phyloP scores from a whole-genome alignment of 2,797 vertebrate genomes.

The Xenopus petersii region DNA sequence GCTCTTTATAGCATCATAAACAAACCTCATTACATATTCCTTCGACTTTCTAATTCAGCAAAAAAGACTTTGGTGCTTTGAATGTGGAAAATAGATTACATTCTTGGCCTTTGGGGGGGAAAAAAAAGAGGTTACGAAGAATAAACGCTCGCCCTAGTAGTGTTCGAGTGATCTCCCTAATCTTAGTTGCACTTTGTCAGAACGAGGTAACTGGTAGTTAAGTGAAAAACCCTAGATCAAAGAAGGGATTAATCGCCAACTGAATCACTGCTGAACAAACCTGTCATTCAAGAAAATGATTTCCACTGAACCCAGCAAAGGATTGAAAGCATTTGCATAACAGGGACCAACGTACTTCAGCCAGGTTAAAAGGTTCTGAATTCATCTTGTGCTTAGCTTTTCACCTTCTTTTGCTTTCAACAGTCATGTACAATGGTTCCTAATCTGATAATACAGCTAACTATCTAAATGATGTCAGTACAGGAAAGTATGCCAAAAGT shows the following conservation, averaged over 20 bases:
- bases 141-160: slow-evolving; percentile 66
- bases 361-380: slow-evolving; percentile 82
- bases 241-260: slow-evolving; percentile 80
- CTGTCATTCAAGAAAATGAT: slow-evolving; percentile 85
- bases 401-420: slow-evolving; percentile 73
- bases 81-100: slow-evolving; percentile 70
- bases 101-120: slow-evolving; percentile 66
- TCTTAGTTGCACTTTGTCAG: slow-evolving; percentile 80
- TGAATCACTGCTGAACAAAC: slow-evolving; percentile 80
- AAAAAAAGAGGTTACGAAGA: slow-evolving; percentile 63
- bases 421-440: slow-evolving; percentile 68
- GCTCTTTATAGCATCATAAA: slow-evolving; percentile 51
- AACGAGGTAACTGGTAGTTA: slow-evolving; percentile 81
- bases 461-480: slow-evolving; percentile 76
- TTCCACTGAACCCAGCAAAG: slow-evolving; percentile 80
- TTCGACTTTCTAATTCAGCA: slow-evolving; percentile 73
- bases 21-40: slow-evolving; percentile 65
- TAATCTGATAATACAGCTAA: slow-evolving; percentile 79
- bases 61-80: slow-evolving; percentile 70
- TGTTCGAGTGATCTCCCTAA: slow-evolving; percentile 73
- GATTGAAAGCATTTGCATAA: slow-evolving; percentile 81
- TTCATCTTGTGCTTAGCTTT: slow-evolving; percentile 74
- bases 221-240: slow-evolving; percentile 84
- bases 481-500: slow-evolving; percentile 75
- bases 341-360: slow-evolving; percentile 73